phyloP scores from a whole-genome alignment of 1,140 invertebrate species.

The Popillia japonica region DNA sequence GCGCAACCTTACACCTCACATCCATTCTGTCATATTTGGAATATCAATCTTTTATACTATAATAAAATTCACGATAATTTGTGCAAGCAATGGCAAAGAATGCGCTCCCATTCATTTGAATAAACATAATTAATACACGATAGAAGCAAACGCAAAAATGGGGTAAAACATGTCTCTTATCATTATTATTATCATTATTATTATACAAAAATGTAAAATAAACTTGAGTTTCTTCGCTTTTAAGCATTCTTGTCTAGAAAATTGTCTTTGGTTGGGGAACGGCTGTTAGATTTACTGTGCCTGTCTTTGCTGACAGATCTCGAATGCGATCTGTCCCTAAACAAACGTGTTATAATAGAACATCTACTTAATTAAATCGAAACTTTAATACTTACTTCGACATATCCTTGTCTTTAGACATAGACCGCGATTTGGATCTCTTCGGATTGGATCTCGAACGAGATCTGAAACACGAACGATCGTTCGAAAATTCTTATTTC shows the following conservation, averaged over 20 bases:
- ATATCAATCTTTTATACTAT: background rate
- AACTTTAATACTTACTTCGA: constrained; percentile 39
- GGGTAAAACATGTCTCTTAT: constrained; percentile 4
- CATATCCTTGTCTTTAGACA: constrained; percentile 39
- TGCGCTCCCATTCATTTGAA: background rate
- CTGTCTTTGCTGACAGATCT: constrained; percentile 41
- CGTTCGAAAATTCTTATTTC: background rate
- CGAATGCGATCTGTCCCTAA: constrained; percentile 41
- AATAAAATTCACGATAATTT: too few relatives aligned
- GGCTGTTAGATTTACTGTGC: constrained; percentile 41
- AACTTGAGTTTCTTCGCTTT: constrained; percentile 33
- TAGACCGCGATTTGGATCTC: constrained; percentile 41
- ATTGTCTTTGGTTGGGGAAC: constrained; percentile 40
- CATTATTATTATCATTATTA: constrained; percentile 33
- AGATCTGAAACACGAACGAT: background rate
- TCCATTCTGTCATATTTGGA: background rate
- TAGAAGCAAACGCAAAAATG: background rate
- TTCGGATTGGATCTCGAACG: constrained; percentile 42
- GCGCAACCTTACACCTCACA: constrained; percentile 4
- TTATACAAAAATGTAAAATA: constrained; percentile 37
- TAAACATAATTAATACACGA: background rate
- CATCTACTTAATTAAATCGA: background rate
- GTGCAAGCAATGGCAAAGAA: constrained; percentile 3
- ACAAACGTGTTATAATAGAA: background rate
- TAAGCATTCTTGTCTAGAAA: constrained; percentile 45